Evolutionary conservation across 2,797 vertebrate genomes (phyloP).

Genomic region (Anniella stebbinsi): DNA sequence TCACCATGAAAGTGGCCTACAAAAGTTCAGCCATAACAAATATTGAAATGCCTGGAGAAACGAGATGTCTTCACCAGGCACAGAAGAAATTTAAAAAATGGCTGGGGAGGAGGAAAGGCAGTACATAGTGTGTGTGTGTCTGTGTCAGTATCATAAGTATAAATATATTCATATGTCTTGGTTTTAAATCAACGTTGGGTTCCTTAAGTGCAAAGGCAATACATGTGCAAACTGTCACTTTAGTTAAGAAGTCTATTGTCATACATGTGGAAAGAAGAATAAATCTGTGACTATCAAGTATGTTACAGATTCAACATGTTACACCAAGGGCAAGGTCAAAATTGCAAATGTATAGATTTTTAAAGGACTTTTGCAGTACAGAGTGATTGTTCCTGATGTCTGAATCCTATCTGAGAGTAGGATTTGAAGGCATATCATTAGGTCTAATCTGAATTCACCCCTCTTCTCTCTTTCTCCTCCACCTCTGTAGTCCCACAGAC

Average conservation of each 20-base stretch:
- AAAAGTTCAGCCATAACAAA: too few species aligned
- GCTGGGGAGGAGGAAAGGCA: neutral
- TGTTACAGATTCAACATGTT: neutral
- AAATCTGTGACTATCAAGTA: neutral
- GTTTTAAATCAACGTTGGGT: neutral
- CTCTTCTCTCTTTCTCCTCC: neutral
- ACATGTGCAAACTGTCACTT: neutral
- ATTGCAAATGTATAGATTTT: neutral
- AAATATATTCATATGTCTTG: neutral
- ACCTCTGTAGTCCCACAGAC: constrained; percentile 90
- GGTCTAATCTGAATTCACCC: neutral
- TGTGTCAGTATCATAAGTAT: neutral
- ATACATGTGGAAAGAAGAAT: neutral
- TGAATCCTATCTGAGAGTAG: neutral
- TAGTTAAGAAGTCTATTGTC: neutral
- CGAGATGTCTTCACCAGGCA: too few species aligned
- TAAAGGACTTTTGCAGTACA: neutral
- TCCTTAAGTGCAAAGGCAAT: neutral
- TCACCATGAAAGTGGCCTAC: too few species aligned
- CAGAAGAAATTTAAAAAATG: neutral
- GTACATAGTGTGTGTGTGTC: neutral
- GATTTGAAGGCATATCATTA: neutral
- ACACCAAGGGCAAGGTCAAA: neutral
- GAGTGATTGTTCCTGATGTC: neutral
- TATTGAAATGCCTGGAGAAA: too few species aligned